Evolutionary conservation across 1,140 invertebrate genomes (phyloP).

Genomic region (Neodiprion fabricii): DNA sequence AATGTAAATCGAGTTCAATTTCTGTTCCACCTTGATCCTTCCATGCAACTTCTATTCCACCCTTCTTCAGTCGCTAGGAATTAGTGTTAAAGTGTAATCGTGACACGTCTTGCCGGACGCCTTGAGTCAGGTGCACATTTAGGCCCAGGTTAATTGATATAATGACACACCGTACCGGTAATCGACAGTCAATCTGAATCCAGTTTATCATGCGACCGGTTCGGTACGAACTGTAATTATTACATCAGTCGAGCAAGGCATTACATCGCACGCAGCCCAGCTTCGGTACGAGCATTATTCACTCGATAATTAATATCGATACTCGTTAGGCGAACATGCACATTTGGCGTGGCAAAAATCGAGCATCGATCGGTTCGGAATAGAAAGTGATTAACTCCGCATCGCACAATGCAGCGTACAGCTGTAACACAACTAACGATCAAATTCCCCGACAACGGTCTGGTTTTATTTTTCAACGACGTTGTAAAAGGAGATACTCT

Average conservation of each 20-base stretch:
- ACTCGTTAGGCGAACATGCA: not conserved
- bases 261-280: not conserved
- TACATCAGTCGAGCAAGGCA: not conserved
- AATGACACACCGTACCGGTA: not conserved
- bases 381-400: not conserved
- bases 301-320: constrained; percentile 6
- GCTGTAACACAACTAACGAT: not conserved
- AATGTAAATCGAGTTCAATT: too few relatives aligned
- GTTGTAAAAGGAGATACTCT: too few relatives aligned
- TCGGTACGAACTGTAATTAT: constrained; percentile 5
- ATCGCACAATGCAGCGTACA: not conserved
- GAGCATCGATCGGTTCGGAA: not conserved
- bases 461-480: not conserved
- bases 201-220: constrained; percentile 2
- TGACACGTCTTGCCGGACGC: too few relatives aligned
- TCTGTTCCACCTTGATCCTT: too few relatives aligned
- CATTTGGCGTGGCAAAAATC: not conserved
- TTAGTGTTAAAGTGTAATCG: too few relatives aligned
- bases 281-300: not conserved
- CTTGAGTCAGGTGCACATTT: constrained; percentile 4
- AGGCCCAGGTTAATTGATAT: not conserved
- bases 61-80: too few relatives aligned
- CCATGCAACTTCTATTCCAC: too few relatives aligned
- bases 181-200: constrained; percentile 3
- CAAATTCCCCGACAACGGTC: not conserved